Base-by-base conservation (phyloP, 2,797 vertebrate genomes). In the Phrynocephalus guinanensis region DNA sequence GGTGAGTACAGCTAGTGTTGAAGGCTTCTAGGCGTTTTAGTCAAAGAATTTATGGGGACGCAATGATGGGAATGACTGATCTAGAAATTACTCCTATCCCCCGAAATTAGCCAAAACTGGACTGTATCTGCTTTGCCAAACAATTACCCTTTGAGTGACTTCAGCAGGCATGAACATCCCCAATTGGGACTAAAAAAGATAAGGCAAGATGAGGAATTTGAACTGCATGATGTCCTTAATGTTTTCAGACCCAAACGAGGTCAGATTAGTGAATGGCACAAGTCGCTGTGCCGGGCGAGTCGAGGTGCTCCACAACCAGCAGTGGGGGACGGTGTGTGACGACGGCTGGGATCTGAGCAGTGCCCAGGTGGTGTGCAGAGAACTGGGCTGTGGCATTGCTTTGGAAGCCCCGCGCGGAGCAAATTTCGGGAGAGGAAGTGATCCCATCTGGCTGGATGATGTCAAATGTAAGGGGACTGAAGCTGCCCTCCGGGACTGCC, bases 321-420 rank as follows among this genome's bases (percentile, higher is more conserved):
- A 82, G 26, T 95, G 95, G 95, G 90, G 83, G 0, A 38, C 93
- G 0, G 73, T 95, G 10, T 93, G 95, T 0, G 93, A 94, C 0
- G 73, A 94, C 4, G 79, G 82, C 67, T 96, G 91, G 95, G 86
- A 70, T 11, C 80, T 93, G 68, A 44, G 50, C 0, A 90, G 91
- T 0, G 88, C 93, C 0, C 87, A 68, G 38, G 93, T 95, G 26
- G 87, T 94, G 4, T 94, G 95, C 88, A 75, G 15, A 82, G 93
- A 95, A 80, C 83, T 96, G 83, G 93, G 92, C 89, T 96, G 95
- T 0, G 90, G 94, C 1, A 2, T 0, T 1, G 91, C 87, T 0
- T 67, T 91, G 66, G 50, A 1, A 0, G 87, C 91, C 9, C 91
- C 66, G 0, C 7, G 56, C 0, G 6, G 81, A 5, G 70, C 85